A percentile compares a stretch with the other conserved stretches of the same genome.
phyloP scores from a whole-genome alignment of 1,140 invertebrate species.

The Aphelinus atriplicis region DNA sequence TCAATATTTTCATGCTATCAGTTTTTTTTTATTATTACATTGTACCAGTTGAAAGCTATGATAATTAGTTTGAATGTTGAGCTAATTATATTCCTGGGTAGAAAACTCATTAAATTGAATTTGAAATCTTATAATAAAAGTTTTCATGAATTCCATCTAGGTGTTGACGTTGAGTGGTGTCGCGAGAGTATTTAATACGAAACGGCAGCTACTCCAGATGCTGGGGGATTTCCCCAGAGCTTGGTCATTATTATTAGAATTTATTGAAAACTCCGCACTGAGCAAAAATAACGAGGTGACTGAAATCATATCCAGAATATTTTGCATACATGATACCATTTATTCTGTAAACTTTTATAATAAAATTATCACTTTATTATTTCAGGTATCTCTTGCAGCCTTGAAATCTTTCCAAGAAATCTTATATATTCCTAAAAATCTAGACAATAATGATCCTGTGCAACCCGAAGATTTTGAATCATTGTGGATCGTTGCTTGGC shows the following conservation, averaged over 20 bases:
- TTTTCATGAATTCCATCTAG: constrained; percentile 51
- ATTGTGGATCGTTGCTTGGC: constrained; percentile 84
- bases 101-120: no score
- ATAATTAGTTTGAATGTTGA: no score
- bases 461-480: constrained; percentile 67
- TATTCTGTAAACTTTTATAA: neutral
- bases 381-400: constrained; percentile 88
- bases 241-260: constrained; percentile 92
- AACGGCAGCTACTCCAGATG: constrained; percentile 83
- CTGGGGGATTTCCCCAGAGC: constrained; percentile 92
- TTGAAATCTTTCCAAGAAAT: constrained; percentile 97
- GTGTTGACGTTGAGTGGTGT: constrained; percentile 80
- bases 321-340: neutral
- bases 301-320: neutral
- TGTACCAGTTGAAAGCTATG: neutral
- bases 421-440: constrained; percentile 71
- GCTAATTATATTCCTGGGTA: no score
- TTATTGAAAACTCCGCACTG: constrained; percentile 91
- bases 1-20: neutral
- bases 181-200: constrained; percentile 87
- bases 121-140: neutral
- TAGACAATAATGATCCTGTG: constrained; percentile 57
- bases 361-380: constrained; percentile 21
- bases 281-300: constrained; percentile 90
- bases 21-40: neutral